Conservation (phyloP, 2,113 vertebrate species). For the Gallinago paraguaiae region DNA sequence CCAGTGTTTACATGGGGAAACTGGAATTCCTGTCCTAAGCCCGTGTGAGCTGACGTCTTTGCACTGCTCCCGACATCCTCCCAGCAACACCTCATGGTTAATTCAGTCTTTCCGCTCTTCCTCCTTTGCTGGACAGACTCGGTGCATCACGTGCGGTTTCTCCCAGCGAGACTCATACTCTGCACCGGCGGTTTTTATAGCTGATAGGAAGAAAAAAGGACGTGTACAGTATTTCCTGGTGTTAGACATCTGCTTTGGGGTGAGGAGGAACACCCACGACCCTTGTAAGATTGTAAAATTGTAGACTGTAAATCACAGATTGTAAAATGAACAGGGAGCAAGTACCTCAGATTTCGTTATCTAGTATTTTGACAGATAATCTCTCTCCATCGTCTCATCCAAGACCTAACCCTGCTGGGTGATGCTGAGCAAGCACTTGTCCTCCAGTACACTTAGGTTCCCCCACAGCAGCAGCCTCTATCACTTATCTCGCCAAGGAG, state of each 20-base stretch:
- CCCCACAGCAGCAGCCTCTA: not conserved
- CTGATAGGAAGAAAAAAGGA: not conserved
- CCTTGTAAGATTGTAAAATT: too few relatives aligned
- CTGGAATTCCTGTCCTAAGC: not conserved
- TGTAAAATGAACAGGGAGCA: not conserved
- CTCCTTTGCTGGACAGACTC: not conserved
- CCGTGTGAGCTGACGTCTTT: not conserved
- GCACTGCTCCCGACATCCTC: not conserved
- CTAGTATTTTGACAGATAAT: not conserved
- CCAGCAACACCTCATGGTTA: not conserved
- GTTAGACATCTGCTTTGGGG: too few relatives aligned
- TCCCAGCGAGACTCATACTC: fast-evolving
- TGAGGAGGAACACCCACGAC: not conserved
- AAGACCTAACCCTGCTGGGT: not conserved
- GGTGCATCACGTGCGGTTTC: fast-evolving
- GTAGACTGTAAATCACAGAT: not conserved
- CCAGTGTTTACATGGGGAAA: not conserved
- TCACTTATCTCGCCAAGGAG: not conserved
- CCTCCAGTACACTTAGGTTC: not conserved
- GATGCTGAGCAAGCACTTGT: not conserved
- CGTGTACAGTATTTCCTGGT: fast-evolving
- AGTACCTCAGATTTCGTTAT: not conserved
- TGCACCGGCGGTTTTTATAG: not conserved
- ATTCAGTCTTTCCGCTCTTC: not conserved
- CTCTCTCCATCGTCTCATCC: not conserved